A percentile compares a stretch with the other conserved stretches of the same genome.
These are phyloP conservation scores for Notarius quadriscutis DNA, from an alignment of 2,113 vertebrate species.

Conservation along the genomic window DNA sequence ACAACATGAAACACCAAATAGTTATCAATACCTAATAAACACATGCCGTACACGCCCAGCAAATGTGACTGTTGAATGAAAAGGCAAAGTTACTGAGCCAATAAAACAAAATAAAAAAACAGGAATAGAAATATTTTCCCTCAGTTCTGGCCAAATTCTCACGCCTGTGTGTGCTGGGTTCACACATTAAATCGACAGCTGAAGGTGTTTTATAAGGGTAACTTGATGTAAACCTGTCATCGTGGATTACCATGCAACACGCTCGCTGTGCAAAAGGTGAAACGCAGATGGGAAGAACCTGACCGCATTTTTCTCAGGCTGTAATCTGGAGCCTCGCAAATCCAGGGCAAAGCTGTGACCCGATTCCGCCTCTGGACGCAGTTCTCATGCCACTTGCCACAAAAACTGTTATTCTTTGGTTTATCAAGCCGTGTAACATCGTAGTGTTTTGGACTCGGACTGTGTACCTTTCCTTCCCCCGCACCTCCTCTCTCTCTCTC, in stretches of 20 bases:
- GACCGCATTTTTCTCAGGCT: neutral
- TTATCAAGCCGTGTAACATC: neutral
- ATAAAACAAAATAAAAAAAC: neutral
- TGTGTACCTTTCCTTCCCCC: too few relatives aligned
- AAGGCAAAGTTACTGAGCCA: neutral
- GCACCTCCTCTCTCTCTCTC: too few relatives aligned
- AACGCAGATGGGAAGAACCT: neutral
- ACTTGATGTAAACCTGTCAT: slow-evolving; percentile 22
- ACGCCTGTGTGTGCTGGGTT: neutral
- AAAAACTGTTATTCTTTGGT: neutral
- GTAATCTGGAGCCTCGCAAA: neutral
- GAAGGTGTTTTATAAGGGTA: slow-evolving; percentile 3
- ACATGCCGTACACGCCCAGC: neutral
- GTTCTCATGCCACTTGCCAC: neutral
- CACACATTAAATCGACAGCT: neutral
- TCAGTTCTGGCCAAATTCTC: neutral
- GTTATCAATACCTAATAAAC: neutral
- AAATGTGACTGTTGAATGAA: neutral
- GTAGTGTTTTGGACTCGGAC: neutral
- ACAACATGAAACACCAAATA: neutral
- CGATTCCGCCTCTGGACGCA: neutral
- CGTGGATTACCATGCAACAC: slow-evolving; percentile 15
- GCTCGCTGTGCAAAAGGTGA: neutral
- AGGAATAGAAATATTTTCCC: neutral
- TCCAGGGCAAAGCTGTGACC: neutral